Percentiles rank a stretch among this genome's conserved stretches.
phyloP scores from a whole-genome alignment of 2,888 invertebrate species.

The Folsomia manolachei region DNA sequence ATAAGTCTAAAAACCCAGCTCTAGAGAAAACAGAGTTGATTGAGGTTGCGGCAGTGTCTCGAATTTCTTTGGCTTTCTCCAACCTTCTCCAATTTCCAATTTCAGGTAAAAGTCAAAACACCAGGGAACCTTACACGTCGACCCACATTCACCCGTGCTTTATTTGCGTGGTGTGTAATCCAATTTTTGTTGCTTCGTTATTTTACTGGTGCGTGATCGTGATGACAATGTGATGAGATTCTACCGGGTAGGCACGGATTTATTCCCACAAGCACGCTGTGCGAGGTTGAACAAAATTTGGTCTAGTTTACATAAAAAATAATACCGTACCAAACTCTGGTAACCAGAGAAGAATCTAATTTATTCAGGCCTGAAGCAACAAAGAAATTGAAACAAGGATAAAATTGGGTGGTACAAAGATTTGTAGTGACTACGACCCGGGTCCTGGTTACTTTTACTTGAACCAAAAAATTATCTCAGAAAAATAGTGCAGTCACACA shows the following conservation, averaged over 20 bases:
- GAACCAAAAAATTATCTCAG: too few relatives aligned
- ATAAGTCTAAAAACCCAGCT: constrained; percentile 5
- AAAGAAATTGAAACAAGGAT: neutral
- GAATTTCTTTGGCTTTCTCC: neutral
- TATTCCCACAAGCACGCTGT: too few relatives aligned
- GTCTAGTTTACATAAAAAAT: too few relatives aligned
- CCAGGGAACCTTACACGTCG: neutral
- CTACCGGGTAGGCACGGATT: too few relatives aligned
- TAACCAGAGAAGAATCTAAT: neutral
- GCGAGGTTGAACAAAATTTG: too few relatives aligned
- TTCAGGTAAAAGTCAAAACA: constrained; percentile 4
- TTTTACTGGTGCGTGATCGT: neutral
- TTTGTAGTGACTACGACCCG: too few relatives aligned
- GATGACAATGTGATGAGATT: neutral
- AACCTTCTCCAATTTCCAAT: constrained; percentile 5
- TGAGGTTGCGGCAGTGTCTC: neutral
- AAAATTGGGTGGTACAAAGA: too few relatives aligned
- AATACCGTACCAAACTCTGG: neutral
- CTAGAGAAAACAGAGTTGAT: constrained; percentile 7
- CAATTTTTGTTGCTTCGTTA: too few relatives aligned
- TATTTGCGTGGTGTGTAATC: too few relatives aligned
- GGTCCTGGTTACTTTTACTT: too few relatives aligned
- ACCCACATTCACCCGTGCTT: neutral
- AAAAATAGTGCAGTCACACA: neutral
- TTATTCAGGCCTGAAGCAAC: neutral